phyloP scores from a whole-genome alignment of 2,888 invertebrate species.

The Lysandra coridon region DNA sequence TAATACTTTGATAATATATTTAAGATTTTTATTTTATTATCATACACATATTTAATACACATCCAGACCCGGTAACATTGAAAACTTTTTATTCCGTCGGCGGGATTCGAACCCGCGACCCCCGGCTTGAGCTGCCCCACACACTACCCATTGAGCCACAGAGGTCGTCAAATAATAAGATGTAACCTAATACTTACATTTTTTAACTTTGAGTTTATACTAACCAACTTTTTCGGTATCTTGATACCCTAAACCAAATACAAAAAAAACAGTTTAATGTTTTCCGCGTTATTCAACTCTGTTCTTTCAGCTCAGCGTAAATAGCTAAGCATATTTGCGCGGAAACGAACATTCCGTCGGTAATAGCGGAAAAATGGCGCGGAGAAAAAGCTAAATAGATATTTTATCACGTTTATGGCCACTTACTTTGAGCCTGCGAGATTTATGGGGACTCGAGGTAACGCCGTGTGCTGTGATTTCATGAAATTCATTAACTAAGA shows the following conservation, averaged over 20 bases:
- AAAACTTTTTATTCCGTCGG: too few relatives aligned
- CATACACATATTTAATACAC: too few relatives aligned
- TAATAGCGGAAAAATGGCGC: conserved; percentile 54
- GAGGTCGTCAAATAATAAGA: too few relatives aligned
- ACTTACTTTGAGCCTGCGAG: conserved; percentile 67
- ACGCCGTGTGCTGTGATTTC: conserved; percentile 41
- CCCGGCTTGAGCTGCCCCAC: too few relatives aligned
- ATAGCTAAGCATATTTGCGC: conserved; percentile 68
- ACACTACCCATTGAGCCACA: too few relatives aligned
- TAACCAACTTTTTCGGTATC: too few relatives aligned
- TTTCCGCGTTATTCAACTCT: background rate
- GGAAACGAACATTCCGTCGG: conserved; percentile 60
- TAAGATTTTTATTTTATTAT: too few relatives aligned
- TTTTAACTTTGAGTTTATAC: too few relatives aligned
- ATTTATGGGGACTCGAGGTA: conserved; percentile 52
- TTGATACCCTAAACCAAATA: background rate
- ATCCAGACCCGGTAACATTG: too few relatives aligned
- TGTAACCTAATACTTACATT: too few relatives aligned
- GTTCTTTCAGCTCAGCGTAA: conserved; percentile 57
- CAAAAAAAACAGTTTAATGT: background rate
- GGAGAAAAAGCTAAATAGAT: conserved; percentile 72
- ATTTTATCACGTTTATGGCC: conserved; percentile 78
- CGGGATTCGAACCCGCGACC: too few relatives aligned
- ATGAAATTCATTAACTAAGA: conserved; percentile 38
- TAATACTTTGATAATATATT: too few relatives aligned